A percentile compares a stretch with the other conserved stretches of the same genome.
Evolutionary conservation across 2,888 invertebrate species (phyloP).

Genomic region (Pandemis cinnamomeana): DNA sequence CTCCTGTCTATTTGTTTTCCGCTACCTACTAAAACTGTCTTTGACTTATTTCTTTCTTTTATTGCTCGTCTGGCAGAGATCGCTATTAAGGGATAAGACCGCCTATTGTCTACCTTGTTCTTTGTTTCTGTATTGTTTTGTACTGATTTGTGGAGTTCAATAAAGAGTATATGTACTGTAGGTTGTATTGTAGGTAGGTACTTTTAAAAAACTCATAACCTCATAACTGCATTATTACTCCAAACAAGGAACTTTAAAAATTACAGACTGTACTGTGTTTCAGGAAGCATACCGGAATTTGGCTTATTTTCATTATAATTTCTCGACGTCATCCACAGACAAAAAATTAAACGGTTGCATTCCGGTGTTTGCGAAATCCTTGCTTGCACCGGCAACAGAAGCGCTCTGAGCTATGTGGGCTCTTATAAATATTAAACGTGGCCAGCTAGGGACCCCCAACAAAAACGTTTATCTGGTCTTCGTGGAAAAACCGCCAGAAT

Average conservation of each 20-base stretch:
- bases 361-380: slow-evolving; percentile 67
- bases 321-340: slow-evolving; percentile 61
- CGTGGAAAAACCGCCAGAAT: slow-evolving; percentile 83
- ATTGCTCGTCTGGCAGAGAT: too few species aligned
- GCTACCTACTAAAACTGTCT: too few species aligned
- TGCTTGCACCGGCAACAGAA: slow-evolving; percentile 72
- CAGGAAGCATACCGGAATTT: slow-evolving; percentile 40
- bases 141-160: too few species aligned
- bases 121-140: too few species aligned
- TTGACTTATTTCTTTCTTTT: too few species aligned
- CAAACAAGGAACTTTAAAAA: slow-evolving; percentile 26
- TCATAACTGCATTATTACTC: slow-evolving; percentile 6
- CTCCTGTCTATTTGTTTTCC: too few species aligned
- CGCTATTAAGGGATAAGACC: too few species aligned
- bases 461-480: slow-evolving; percentile 83
- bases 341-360: slow-evolving; percentile 68
- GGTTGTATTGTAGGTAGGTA: background rate
- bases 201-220: background rate
- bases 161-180: too few species aligned
- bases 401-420: slow-evolving; percentile 71
- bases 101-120: too few species aligned
- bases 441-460: slow-evolving; percentile 71
- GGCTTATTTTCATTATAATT: slow-evolving; percentile 66
- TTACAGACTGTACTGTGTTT: slow-evolving; percentile 19
- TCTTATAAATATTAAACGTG: slow-evolving; percentile 82